Conservation (phyloP, 2,797 vertebrate species). For the Gobionotothen gibberifrons region DNA sequence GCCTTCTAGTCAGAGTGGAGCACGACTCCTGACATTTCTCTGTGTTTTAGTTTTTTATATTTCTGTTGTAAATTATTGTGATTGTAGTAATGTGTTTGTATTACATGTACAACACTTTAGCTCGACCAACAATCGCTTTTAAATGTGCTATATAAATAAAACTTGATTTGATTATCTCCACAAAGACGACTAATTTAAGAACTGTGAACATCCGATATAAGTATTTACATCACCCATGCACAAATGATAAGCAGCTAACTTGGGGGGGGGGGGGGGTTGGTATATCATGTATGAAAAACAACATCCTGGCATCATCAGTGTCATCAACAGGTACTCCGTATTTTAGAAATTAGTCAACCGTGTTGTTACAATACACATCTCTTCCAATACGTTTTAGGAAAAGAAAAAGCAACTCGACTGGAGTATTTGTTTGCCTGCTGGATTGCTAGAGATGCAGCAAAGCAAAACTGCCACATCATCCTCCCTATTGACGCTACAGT, state of each 20-base stretch:
- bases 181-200: neutral
- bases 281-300: neutral
- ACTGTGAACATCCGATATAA: neutral
- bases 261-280: neutral
- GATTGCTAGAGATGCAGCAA: conserved; percentile 65
- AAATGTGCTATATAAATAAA: too few species aligned
- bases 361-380: neutral
- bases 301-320: neutral
- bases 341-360: neutral
- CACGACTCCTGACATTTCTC: too few species aligned
- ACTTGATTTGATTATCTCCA: neutral
- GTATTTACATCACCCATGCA: neutral
- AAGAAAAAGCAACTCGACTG: conserved; percentile 28
- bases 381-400: neutral
- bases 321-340: conserved; percentile 33
- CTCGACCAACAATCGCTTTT: too few species aligned
- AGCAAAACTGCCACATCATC: conserved; percentile 83
- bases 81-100: too few species aligned
- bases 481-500: conserved; percentile 65
- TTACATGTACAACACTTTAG: too few species aligned
- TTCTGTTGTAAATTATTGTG: too few species aligned
- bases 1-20: too few species aligned
- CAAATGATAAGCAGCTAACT: neutral
- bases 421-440: conserved; percentile 30
- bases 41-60: too few species aligned